phyloP scores from a whole-genome alignment of 1,140 invertebrate genomes.

The Leptinotarsa texana region DNA sequence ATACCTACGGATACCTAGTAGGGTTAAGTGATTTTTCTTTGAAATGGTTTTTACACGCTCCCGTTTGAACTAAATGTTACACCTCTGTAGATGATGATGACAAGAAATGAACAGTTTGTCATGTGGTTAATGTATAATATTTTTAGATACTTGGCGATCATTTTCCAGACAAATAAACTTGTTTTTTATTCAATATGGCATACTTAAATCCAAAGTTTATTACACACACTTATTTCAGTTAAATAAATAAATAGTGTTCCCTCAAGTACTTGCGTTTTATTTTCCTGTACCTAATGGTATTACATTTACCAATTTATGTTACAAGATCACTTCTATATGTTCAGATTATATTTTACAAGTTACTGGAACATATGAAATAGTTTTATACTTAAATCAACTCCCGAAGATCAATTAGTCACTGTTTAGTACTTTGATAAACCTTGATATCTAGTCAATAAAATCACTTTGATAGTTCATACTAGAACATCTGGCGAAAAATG shows the following conservation, averaged over 20 bases:
- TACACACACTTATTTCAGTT: conserved; percentile 48
- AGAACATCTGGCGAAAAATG: no score
- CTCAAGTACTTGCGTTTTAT: conserved; percentile 36
- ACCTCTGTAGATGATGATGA: conserved; percentile 34
- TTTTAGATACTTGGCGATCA: conserved; percentile 19
- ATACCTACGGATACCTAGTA: conserved; percentile 3
- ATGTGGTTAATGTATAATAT: conserved; percentile 22
- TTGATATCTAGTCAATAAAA: no score
- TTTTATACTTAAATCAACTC: no score
- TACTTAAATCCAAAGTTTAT: conserved; percentile 44
- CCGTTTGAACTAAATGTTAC: neutral
- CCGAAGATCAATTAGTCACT: no score
- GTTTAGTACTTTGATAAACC: no score
- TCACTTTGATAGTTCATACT: no score
- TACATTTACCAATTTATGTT: no score
- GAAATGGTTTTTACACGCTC: conserved; percentile 16
- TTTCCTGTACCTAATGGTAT: neutral
- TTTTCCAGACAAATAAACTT: conserved; percentile 13
- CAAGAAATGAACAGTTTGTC: conserved; percentile 22
- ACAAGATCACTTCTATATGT: no score
- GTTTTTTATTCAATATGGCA: conserved; percentile 39
- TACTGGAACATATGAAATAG: no score
- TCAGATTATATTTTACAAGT: no score
- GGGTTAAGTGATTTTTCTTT: conserved; percentile 13
- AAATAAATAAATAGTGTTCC: conserved; percentile 59